These are phyloP conservation scores for Amitus sp. DNA, from an alignment of 2,888 invertebrate species.

Conservation along the genomic window DNA sequence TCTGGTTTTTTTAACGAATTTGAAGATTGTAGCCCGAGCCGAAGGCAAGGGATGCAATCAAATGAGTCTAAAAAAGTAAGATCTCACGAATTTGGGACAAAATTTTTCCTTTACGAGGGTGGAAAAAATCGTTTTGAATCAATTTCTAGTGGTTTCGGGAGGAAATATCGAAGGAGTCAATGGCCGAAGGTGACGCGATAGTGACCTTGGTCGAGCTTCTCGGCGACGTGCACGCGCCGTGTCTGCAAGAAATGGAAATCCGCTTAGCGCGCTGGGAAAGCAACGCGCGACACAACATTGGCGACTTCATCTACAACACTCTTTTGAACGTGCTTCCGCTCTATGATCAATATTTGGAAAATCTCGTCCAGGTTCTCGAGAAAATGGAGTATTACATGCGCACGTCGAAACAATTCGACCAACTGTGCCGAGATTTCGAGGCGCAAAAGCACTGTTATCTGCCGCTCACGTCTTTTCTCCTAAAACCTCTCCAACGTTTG, in stretches of 20 bases:
- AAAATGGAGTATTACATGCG: conserved; percentile 82
- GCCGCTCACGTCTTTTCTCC: conserved; percentile 82
- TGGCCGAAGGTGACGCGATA: conserved; percentile 72
- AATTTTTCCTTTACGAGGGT: no score
- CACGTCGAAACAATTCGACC: conserved; percentile 76
- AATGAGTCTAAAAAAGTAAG: no score
- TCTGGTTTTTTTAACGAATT: no score
- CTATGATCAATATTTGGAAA: conserved; percentile 78
- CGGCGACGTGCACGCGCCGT: conserved; percentile 82
- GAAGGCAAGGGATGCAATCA: no score
- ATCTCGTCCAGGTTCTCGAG: conserved; percentile 80
- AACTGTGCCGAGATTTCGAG: conserved; percentile 81
- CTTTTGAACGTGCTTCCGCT: conserved; percentile 72
- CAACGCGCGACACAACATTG: conserved; percentile 73
- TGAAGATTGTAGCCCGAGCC: no score
- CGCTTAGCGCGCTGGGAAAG: conserved; percentile 80
- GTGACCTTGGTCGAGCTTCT: conserved; percentile 76
- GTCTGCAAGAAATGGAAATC: conserved; percentile 83
- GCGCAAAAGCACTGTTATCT: conserved; percentile 87
- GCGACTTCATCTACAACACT: conserved; percentile 79
- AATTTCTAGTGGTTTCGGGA: conserved; percentile 77
- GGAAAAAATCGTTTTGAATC: no score
- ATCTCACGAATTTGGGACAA: no score
- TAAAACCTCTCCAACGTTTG: conserved; percentile 86
- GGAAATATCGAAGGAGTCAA: conserved; percentile 73